These are phyloP conservation scores for Lophochroa leadbeateri DNA, from an alignment of 2,113 vertebrate species.

Conservation along the genomic window DNA sequence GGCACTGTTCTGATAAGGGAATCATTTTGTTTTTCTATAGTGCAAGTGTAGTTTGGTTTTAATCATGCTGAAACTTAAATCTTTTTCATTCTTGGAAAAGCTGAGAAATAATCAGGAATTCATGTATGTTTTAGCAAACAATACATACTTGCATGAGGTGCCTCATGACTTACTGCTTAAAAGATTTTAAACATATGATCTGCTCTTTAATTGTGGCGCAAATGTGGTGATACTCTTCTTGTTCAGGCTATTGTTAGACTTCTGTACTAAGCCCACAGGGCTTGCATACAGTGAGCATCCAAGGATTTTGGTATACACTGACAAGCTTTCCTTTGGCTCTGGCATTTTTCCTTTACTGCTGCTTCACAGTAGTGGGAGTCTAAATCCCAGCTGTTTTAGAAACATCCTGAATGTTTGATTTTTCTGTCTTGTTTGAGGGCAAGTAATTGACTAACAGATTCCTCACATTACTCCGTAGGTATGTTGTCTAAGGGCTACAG, in stretches of 20 bases:
- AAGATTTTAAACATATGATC: not conserved
- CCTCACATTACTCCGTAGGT: not conserved
- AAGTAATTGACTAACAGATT: not conserved
- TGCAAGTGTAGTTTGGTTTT: not conserved
- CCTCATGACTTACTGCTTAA: not conserved
- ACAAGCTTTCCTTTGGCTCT: not conserved
- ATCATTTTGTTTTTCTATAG: not conserved
- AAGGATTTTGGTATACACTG: not conserved
- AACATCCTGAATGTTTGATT: not conserved
- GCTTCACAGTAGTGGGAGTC: not conserved
- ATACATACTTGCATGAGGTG: not conserved
- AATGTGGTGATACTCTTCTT: not conserved
- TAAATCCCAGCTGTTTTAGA: conserved; percentile 8
- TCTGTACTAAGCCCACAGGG: not conserved
- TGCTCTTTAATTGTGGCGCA: not conserved
- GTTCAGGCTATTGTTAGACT: not conserved
- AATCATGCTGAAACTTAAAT: not conserved
- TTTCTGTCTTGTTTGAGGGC: not conserved
- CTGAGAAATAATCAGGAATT: not conserved
- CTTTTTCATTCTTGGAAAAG: not conserved
- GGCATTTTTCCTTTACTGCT: not conserved
- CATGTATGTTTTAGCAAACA: not conserved
- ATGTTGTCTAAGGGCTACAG: not conserved
- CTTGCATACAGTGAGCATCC: not conserved
- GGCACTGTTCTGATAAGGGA: not conserved